A percentile compares a stretch with the other conserved stretches of the same genome.
Evolutionary conservation across 2,888 invertebrate species (phyloP).

Genomic region (Yponomeuta sedellus): DNA sequence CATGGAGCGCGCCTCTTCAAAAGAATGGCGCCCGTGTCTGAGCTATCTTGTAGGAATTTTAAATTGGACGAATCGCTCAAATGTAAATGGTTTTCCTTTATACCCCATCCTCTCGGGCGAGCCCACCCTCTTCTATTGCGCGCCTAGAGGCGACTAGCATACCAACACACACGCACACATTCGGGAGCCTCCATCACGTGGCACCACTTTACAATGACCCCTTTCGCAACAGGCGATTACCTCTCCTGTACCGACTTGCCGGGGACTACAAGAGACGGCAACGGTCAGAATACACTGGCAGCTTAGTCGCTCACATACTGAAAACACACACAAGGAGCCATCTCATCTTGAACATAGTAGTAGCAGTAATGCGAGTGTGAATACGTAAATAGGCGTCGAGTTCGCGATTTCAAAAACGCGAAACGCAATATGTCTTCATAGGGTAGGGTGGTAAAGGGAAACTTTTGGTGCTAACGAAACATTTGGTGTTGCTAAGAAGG

Average conservation of each 20-base stretch:
- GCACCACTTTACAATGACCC: constrained; percentile 58
- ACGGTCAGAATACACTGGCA: constrained; percentile 49
- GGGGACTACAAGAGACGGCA: constrained; percentile 42
- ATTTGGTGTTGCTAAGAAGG: constrained; percentile 49
- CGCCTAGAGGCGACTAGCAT: constrained; percentile 75
- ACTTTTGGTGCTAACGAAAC: constrained; percentile 65
- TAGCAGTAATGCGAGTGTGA: constrained; percentile 73
- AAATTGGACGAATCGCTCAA: constrained; percentile 79
- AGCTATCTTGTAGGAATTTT: constrained; percentile 78
- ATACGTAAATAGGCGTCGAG: constrained; percentile 73
- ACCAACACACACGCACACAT: constrained; percentile 71
- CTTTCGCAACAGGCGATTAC: constrained; percentile 62
- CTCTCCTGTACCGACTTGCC: constrained; percentile 48
- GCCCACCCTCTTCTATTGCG: constrained; percentile 72
- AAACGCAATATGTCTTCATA: constrained; percentile 75
- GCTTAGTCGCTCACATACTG: constrained; percentile 57
- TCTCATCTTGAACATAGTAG: constrained; percentile 68
- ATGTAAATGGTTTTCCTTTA: constrained; percentile 79
- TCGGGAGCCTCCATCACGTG: constrained; percentile 60
- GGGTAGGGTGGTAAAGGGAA: constrained; percentile 54
- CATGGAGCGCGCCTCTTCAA: constrained; percentile 68
- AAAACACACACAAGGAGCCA: constrained; percentile 53
- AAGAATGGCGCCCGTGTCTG: constrained; percentile 76
- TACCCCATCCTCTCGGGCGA: constrained; percentile 70
- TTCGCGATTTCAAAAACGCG: constrained; percentile 75